Evolutionary conservation across 2,113 vertebrate species (phyloP).

Genomic region (Uria aalge): DNA sequence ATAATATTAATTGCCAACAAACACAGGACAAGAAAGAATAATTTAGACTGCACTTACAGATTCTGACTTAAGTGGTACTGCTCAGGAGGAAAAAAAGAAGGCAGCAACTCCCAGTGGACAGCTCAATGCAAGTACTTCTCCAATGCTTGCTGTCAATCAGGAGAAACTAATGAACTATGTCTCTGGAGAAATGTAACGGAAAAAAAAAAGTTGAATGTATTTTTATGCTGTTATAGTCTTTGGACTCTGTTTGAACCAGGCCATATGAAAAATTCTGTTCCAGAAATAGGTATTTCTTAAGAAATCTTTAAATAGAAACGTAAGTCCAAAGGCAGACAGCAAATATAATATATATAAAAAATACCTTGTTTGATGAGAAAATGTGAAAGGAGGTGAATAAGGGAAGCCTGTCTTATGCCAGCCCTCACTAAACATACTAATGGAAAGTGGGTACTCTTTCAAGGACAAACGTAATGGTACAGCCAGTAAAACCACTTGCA

Average conservation of each 20-base stretch:
- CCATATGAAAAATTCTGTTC: background rate
- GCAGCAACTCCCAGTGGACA: background rate
- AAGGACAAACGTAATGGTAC: background rate
- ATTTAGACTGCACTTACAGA: background rate
- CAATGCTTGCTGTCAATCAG: background rate
- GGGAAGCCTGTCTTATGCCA: background rate
- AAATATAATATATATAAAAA: background rate
- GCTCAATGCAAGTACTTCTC: background rate
- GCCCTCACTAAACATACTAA: background rate
- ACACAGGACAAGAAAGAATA: background rate
- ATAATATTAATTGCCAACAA: background rate
- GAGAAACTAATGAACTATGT: background rate
- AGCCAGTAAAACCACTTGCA: background rate
- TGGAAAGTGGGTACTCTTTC: background rate
- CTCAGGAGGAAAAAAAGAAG: background rate
- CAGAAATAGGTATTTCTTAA: background rate
- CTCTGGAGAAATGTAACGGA: background rate
- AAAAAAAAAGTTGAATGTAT: background rate
- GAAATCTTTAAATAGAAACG: background rate
- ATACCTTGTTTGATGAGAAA: background rate
- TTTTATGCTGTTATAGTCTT: background rate
- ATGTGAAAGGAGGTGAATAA: background rate
- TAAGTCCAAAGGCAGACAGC: background rate
- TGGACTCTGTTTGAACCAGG: background rate
- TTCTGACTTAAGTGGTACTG: background rate